phyloP scores from a whole-genome alignment of 2,797 vertebrate genomes.

The Xyrichtys novacula region DNA sequence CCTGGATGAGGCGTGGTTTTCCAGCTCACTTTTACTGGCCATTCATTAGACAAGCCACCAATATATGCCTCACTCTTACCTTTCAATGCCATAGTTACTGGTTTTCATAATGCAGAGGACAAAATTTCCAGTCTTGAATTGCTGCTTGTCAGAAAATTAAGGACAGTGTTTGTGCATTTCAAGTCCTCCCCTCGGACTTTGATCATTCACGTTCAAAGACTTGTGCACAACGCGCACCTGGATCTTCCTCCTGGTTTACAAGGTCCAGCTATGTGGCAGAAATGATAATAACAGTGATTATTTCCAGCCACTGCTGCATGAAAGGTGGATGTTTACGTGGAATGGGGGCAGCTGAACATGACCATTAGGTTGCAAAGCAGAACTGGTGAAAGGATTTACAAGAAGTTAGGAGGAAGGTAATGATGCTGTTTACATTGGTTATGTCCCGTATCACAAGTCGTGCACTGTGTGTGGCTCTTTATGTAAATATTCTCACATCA shows the following conservation, averaged over 20 bases:
- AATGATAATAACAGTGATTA: slow-evolving; percentile 79
- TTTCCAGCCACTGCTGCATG: slow-evolving; percentile 51
- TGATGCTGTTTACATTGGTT: neutral
- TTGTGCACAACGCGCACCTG: slow-evolving; percentile 62
- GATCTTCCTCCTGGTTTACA: slow-evolving; percentile 58
- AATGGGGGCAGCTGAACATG: slow-evolving; percentile 50
- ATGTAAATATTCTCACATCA: neutral
- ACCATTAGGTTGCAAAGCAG: slow-evolving; percentile 38
- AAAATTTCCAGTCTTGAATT: neutral
- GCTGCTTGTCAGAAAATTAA: slow-evolving; percentile 1
- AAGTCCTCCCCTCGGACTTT: slow-evolving; percentile 50
- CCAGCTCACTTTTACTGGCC: slow-evolving; percentile 14
- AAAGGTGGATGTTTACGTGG: slow-evolving; percentile 54
- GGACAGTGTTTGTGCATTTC: slow-evolving; percentile 30
- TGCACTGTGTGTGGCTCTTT: neutral
- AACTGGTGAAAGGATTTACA: slow-evolving; percentile 27
- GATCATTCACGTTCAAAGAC: slow-evolving; percentile 68
- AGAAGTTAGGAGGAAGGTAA: slow-evolving; percentile 12
- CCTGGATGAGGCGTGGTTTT: slow-evolving; percentile 24
- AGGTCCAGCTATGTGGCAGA: slow-evolving; percentile 53
- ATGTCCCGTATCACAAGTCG: neutral
- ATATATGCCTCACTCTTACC: slow-evolving; percentile 30
- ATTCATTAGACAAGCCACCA: slow-evolving; percentile 42
- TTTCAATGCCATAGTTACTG: slow-evolving; percentile 13
- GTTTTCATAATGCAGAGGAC: slow-evolving; percentile 22